These are phyloP conservation scores for Lacerta viridis DNA, from an alignment of 2,797 vertebrate genomes.

Conservation along the genomic window DNA sequence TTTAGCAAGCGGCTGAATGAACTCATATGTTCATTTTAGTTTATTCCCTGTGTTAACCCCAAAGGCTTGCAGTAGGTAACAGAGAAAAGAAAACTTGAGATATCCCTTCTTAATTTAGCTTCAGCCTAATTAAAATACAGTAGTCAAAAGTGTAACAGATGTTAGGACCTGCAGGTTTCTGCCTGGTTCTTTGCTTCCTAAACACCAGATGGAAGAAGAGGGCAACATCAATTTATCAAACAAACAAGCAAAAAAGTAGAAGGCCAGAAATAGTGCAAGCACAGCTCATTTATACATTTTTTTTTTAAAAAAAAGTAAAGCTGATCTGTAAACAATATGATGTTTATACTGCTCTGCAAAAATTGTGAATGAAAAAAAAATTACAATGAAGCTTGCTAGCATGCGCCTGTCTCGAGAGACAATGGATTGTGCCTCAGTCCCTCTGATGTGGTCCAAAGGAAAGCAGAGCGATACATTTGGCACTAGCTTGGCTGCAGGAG, in stretches of 20 bases:
- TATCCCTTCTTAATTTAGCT: neutral
- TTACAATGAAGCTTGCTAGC: neutral
- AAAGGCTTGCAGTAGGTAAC: neutral
- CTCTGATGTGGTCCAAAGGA: too few relatives aligned
- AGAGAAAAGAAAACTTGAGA: neutral
- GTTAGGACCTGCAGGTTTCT: slow-evolving; percentile 5
- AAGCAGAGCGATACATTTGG: too few relatives aligned
- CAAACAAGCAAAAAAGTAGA: neutral
- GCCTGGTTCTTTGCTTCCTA: neutral
- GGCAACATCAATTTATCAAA: neutral
- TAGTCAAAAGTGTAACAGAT: slow-evolving; percentile 2
- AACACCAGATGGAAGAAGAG: neutral
- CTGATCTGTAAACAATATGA: neutral
- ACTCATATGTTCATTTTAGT: neutral
- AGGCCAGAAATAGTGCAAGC: neutral
- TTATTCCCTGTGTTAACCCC: neutral
- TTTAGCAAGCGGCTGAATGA: neutral
- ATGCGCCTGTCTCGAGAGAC: too few relatives aligned
- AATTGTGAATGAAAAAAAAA: neutral
- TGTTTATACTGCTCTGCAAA: neutral
- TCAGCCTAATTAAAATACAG: slow-evolving; percentile 3
- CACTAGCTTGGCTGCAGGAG: too few relatives aligned
- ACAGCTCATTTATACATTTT: neutral
- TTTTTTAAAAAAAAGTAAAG: neutral
- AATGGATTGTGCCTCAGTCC: too few relatives aligned